Percentiles rank a stretch among this genome's conserved stretches.
Evolutionary conservation across 2,888 invertebrate genomes (phyloP).

Genomic region (Plusia festucae): DNA sequence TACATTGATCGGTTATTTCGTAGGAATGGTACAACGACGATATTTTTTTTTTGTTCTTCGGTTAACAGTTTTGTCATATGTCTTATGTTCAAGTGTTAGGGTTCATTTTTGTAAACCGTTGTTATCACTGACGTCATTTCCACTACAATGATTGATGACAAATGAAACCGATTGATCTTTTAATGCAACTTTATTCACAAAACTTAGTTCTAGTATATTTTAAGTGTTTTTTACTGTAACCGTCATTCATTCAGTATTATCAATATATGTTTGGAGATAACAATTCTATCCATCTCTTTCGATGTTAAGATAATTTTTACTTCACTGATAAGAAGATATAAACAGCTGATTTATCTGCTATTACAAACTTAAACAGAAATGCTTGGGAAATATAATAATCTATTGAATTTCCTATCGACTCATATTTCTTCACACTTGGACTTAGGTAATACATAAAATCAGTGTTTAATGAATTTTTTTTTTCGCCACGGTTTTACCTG

Average conservation of each 20-base stretch:
- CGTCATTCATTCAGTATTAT: neutral
- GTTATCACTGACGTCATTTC: neutral
- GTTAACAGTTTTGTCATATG: too few relatives aligned
- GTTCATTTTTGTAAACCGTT: neutral
- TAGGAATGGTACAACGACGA: too few relatives aligned
- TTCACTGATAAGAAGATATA: slow-evolving; percentile 26
- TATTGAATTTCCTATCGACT: neutral
- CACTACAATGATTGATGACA: neutral
- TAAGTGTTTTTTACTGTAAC: slow-evolving; percentile 4
- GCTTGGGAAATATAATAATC: neutral
- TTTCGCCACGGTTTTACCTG: too few relatives aligned
- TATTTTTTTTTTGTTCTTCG: too few relatives aligned
- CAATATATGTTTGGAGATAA: neutral
- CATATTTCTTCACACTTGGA: too few relatives aligned
- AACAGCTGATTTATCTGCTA: slow-evolving; percentile 10
- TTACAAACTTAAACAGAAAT: neutral
- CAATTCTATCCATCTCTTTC: neutral
- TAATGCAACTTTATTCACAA: neutral
- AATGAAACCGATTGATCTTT: neutral
- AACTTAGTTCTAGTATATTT: neutral
- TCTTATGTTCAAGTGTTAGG: neutral
- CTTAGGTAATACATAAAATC: too few relatives aligned
- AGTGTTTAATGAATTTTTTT: too few relatives aligned
- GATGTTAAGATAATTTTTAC: slow-evolving; percentile 14
- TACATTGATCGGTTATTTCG: too few relatives aligned